A percentile compares a stretch with the other conserved stretches of the same genome.
Conservation (phyloP, 2,113 vertebrate genomes). For the Prunella fulvescens region DNA sequence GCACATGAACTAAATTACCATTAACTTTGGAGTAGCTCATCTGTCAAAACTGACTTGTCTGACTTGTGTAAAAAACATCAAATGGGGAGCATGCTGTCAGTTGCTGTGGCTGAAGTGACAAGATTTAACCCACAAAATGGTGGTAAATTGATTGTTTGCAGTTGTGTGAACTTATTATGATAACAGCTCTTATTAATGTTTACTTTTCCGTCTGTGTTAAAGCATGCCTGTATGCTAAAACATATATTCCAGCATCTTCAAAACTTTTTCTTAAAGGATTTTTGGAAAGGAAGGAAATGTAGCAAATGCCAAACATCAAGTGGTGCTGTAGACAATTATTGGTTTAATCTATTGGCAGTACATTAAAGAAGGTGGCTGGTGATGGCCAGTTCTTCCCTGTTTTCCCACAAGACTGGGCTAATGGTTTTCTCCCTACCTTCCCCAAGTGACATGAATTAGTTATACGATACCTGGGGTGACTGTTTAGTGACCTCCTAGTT, state of each 20-base stretch:
- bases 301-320: background rate
- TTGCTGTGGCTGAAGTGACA: background rate
- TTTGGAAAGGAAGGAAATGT: constrained; percentile 25
- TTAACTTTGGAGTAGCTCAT: background rate
- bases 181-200: background rate
- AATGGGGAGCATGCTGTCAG: background rate
- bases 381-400: background rate
- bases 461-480: background rate
- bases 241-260: background rate
- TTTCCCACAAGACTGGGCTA: constrained; percentile 1
- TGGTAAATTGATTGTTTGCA: background rate
- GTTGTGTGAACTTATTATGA: background rate
- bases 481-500: background rate
- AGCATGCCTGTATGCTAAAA: background rate
- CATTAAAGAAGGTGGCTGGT: constrained; percentile 37
- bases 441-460: background rate
- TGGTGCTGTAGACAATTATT: constrained; percentile 3
- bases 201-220: background rate
- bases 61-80: background rate
- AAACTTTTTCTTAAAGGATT: background rate
- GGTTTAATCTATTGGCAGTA: constrained; percentile 20
- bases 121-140: background rate
- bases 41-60: background rate
- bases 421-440: background rate
- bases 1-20: background rate